phyloP scores from a whole-genome alignment of 1,140 invertebrate genomes.

The Psix sp. region DNA sequence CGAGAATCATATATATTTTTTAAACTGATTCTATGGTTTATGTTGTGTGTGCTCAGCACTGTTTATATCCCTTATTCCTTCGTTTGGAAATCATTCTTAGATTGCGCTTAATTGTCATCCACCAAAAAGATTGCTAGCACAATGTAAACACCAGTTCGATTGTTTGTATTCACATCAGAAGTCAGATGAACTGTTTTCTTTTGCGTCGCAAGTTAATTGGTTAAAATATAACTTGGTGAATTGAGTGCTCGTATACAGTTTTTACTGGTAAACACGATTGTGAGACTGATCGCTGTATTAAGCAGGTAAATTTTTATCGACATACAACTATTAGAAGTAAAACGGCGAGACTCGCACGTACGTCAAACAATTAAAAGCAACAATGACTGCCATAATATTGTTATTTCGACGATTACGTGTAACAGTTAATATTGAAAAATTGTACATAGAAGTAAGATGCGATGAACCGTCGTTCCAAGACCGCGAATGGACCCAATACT shows the following conservation, averaged over 20 bases:
- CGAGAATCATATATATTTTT: too few species aligned
- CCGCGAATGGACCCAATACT: too few species aligned
- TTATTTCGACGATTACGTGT: conserved; percentile 69
- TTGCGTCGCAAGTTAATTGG: too few species aligned
- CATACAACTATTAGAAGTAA: conserved; percentile 70
- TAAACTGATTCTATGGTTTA: too few species aligned
- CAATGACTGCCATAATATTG: conserved; percentile 74
- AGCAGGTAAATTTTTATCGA: conserved; percentile 72
- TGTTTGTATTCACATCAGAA: conserved; percentile 10
- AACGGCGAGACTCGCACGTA: conserved; percentile 65
- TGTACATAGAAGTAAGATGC: conserved; percentile 58
- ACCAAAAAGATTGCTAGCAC: too few species aligned
- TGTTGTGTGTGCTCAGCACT: too few species aligned
- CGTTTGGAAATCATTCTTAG: too few species aligned
- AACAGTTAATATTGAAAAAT: conserved; percentile 62
- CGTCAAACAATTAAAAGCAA: conserved; percentile 46
- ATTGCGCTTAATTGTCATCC: too few species aligned
- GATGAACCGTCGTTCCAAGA: too few species aligned
- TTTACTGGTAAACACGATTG: conserved; percentile 65
- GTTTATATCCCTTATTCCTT: too few species aligned
- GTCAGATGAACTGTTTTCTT: too few species aligned
- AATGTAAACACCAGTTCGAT: conserved; percentile 10
- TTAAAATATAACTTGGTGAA: too few species aligned
- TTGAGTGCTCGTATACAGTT: conserved; percentile 8
- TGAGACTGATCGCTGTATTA: conserved; percentile 76